A percentile compares a stretch with the other conserved stretches of the same genome.
Evolutionary conservation across 2,113 vertebrate genomes (phyloP).

Genomic region (Chaetops frenatus): DNA sequence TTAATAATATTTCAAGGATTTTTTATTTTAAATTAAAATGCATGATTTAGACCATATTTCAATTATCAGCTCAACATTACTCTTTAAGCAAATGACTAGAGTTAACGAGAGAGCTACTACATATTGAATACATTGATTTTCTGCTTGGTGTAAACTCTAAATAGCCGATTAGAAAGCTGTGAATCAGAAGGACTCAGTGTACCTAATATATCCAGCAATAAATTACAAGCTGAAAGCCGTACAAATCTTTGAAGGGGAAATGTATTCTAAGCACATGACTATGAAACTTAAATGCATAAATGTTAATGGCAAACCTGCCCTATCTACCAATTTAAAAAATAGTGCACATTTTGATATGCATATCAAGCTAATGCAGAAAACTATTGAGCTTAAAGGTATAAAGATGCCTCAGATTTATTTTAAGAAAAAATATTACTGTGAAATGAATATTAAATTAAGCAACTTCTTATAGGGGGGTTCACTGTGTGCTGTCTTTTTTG

Average conservation of each 20-base stretch:
- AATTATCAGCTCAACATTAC: conserved; percentile 78
- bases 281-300: conserved; percentile 65
- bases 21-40: conserved; percentile 76
- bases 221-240: conserved; percentile 57
- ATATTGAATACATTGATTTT: conserved; percentile 80
- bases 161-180: conserved; percentile 76
- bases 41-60: conserved; percentile 73
- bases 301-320: conserved; percentile 19
- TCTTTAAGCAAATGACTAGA: conserved; percentile 78
- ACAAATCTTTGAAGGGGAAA: conserved; percentile 70
- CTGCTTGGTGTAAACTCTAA: conserved; percentile 80
- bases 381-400: conserved; percentile 56
- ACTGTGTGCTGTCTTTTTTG: neutral
- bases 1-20: conserved; percentile 69
- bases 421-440: conserved; percentile 38
- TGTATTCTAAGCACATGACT: conserved; percentile 62
- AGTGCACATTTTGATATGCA: conserved; percentile 57
- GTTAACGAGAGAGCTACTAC: conserved; percentile 77
- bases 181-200: conserved; percentile 75
- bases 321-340: conserved; percentile 65
- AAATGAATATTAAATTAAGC: conserved; percentile 67
- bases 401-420: conserved; percentile 57
- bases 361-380: conserved; percentile 60
- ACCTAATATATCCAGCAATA: conserved; percentile 67
- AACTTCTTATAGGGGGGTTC: neutral